phyloP scores from a whole-genome alignment of 2,113 vertebrate species.

The Neolamprologus fasciatus region DNA sequence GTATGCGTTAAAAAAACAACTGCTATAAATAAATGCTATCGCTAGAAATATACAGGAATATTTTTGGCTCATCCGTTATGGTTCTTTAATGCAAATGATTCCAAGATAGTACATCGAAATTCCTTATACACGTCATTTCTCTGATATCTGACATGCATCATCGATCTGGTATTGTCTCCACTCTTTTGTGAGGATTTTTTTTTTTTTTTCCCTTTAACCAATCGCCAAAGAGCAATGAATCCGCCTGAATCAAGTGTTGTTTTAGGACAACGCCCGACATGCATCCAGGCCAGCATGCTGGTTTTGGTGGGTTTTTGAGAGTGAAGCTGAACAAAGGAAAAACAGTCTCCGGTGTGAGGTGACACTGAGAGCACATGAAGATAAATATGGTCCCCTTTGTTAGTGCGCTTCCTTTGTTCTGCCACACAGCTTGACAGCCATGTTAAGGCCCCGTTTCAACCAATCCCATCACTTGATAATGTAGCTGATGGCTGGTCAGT shows the following conservation, averaged over 20 bases:
- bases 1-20: rapidly evolving
- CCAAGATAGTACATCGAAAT: neutral
- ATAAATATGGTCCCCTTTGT: neutral
- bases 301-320: neutral
- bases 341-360: neutral
- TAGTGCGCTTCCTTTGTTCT: neutral
- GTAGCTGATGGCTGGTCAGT: neutral
- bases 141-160: neutral
- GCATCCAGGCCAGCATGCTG: neutral
- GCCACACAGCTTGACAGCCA: neutral
- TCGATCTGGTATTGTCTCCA: neutral
- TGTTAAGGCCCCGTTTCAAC: neutral
- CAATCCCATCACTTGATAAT: neutral
- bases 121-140: neutral
- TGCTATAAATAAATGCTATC: neutral
- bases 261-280: neutral
- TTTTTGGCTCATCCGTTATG: neutral
- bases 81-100: neutral
- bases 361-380: neutral
- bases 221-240: neutral
- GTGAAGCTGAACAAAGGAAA: neutral
- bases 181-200: neutral
- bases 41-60: neutral
- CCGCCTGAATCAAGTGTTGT: neutral
- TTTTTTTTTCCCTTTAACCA: neutral